Evolutionary conservation across 2,797 vertebrate species (phyloP).

Genomic region (Poeciliopsis infans): DNA sequence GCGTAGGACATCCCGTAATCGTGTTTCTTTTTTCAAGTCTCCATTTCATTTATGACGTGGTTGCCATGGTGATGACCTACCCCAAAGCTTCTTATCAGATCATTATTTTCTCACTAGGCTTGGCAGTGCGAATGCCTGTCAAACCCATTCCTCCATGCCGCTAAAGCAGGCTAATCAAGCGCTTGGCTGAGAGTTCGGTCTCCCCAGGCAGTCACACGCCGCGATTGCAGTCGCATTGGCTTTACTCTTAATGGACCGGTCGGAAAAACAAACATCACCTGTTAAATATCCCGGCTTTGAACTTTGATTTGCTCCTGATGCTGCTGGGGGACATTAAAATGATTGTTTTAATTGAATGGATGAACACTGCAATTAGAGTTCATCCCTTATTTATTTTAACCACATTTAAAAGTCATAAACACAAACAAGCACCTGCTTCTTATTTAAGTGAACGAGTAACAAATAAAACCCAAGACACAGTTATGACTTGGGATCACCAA

Average conservation of each 20-base stretch:
- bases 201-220: constrained; percentile 19
- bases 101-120: constrained; percentile 54
- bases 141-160: constrained; percentile 26
- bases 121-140: not conserved
- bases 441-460: not conserved
- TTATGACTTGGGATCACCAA: not conserved
- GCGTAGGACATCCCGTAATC: constrained; percentile 42
- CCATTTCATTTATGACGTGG: constrained; percentile 26
- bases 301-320: constrained; percentile 10
- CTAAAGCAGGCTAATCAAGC: constrained; percentile 53
- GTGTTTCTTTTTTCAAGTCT: constrained; percentile 11
- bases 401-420: not conserved
- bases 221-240: constrained; percentile 31
- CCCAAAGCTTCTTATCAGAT: constrained; percentile 48
- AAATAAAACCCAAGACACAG: not conserved
- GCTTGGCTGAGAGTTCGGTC: constrained; percentile 32
- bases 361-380: not conserved
- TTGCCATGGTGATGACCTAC: constrained; percentile 49
- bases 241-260: constrained; percentile 42
- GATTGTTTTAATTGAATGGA: not conserved
- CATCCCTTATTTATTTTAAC: not conserved
- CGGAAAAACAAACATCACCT: constrained; percentile 39
- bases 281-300: constrained; percentile 19
- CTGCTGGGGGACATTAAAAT: not conserved
- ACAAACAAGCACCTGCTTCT: not conserved